Percentiles rank a stretch among this genome's conserved stretches.
These are phyloP conservation scores for Carabus problematicus DNA, from an alignment of 2,888 invertebrate species.

Conservation along the genomic window DNA sequence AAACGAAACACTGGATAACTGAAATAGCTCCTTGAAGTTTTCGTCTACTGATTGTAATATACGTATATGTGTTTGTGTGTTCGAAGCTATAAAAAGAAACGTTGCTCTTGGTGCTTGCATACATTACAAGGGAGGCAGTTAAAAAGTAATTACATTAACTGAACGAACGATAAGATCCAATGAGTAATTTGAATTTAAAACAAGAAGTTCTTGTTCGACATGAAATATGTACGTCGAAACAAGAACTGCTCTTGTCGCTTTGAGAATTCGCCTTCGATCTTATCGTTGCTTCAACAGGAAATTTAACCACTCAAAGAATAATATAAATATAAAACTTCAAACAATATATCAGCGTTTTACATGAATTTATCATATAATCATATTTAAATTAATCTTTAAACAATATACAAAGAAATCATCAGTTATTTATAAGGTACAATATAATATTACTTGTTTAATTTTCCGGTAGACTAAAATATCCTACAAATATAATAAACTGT, in stretches of 20 bases:
- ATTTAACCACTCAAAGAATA: too few relatives aligned
- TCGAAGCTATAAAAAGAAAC: slow-evolving; percentile 25
- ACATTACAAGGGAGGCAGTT: slow-evolving; percentile 36
- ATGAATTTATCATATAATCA: too few relatives aligned
- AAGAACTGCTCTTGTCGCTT: neutral
- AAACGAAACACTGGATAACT: neutral
- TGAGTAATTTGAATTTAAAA: slow-evolving; percentile 40
- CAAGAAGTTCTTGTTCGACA: slow-evolving; percentile 34
- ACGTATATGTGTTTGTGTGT: neutral
- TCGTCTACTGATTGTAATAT: neutral
- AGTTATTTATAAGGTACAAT: too few relatives aligned
- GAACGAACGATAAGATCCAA: slow-evolving; percentile 38
- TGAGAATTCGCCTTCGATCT: too few relatives aligned
- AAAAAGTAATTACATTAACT: slow-evolving; percentile 41
- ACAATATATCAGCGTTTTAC: too few relatives aligned
- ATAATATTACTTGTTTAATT: too few relatives aligned
- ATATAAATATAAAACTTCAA: too few relatives aligned
- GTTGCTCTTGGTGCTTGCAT: slow-evolving; percentile 12
- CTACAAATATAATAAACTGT: too few relatives aligned
- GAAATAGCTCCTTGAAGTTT: slow-evolving; percentile 2
- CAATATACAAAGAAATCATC: too few relatives aligned
- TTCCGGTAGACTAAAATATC: too few relatives aligned
- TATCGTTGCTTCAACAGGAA: too few relatives aligned
- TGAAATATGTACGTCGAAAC: slow-evolving; percentile 32
- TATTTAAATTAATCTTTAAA: too few relatives aligned